These are phyloP conservation scores for Phymorhynchus buccinoides DNA, from an alignment of 1,140 invertebrate genomes.

Conservation along the genomic window DNA sequence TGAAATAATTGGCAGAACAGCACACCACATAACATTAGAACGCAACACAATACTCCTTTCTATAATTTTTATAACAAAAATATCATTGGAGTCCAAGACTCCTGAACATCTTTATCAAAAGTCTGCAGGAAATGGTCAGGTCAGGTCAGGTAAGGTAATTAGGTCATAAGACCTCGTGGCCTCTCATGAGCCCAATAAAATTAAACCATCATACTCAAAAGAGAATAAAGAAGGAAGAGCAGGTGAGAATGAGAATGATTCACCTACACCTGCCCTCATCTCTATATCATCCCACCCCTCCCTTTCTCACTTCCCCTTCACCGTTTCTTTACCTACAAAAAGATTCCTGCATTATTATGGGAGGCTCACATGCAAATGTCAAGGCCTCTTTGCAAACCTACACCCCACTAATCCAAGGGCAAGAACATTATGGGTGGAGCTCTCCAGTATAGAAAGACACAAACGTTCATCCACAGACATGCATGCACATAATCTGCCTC, in stretches of 20 bases:
- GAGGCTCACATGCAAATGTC: background rate
- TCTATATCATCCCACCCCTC: background rate
- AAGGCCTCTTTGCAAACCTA: background rate
- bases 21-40: background rate
- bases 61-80: no score
- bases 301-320: background rate
- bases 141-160: no score
- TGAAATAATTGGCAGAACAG: no score
- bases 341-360: background rate
- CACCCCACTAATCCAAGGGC: background rate
- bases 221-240: background rate
- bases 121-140: no score
- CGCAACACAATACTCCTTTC: no score
- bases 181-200: background rate
- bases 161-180: no score
- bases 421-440: background rate
- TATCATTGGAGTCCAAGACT: no score
- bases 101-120: no score
- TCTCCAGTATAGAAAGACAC: no score
- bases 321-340: background rate
- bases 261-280: background rate
- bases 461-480: background rate
- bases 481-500: background rate
- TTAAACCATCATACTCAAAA: background rate
- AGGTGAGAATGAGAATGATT: background rate